Evolutionary conservation across 2,888 invertebrate species (phyloP).

Genomic region (Sphaerophoria rueppellii): DNA sequence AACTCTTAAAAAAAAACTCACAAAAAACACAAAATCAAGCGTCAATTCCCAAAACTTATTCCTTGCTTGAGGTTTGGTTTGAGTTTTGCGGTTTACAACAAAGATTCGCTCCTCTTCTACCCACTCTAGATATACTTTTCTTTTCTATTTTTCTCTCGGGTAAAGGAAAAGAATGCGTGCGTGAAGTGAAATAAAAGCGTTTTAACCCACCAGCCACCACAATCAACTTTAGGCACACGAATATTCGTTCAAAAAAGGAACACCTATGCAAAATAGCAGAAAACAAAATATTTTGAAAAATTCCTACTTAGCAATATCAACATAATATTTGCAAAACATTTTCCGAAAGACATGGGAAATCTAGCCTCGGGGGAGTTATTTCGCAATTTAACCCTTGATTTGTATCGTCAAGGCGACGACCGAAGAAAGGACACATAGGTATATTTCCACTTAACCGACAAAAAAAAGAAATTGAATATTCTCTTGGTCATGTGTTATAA

Average conservation of each 20-base stretch:
- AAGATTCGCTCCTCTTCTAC: conserved; percentile 2
- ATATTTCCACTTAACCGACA: too few relatives aligned
- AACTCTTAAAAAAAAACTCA: conserved; percentile 2
- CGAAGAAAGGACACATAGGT: background rate
- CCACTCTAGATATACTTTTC: background rate
- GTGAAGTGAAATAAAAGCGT: conserved; percentile 25
- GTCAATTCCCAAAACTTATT: conserved; percentile 44
- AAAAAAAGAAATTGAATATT: too few relatives aligned
- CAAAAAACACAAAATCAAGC: conserved; percentile 46
- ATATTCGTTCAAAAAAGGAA: conserved; percentile 26
- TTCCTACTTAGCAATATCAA: conserved; percentile 41
- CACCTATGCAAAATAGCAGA: background rate
- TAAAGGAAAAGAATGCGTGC: conserved; percentile 26
- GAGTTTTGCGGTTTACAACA: conserved; percentile 19
- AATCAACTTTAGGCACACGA: conserved; percentile 24
- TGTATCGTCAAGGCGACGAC: conserved; percentile 37
- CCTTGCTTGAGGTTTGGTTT: conserved; percentile 6
- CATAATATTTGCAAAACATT: conserved; percentile 48
- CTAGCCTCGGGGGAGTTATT: conserved; percentile 32
- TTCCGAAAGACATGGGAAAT: conserved; percentile 38
- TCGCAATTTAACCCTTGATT: conserved; percentile 54
- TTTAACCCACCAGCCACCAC: conserved; percentile 27
- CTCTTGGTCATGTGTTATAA: conserved; percentile 10
- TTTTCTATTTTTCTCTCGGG: conserved; percentile 2
- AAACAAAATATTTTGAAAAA: conserved; percentile 24